Conservation (phyloP, 2,797 vertebrate species). For the Chanos chanos region DNA sequence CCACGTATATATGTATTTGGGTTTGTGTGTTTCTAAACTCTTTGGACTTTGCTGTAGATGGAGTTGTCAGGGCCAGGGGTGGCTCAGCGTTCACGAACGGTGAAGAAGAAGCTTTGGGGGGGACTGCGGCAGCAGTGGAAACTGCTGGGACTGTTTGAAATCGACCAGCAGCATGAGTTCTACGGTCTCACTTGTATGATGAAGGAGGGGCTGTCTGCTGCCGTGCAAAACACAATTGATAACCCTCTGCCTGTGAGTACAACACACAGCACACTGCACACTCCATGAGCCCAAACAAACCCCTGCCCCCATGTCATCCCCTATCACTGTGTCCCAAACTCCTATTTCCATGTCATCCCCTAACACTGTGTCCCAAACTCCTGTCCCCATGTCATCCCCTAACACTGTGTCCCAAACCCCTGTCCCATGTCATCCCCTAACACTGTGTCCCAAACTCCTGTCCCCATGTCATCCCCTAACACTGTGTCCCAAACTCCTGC, state of each 20-base stretch:
- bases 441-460: no score
- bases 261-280: no score
- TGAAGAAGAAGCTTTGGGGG: constrained; percentile 65
- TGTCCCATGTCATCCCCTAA: no score
- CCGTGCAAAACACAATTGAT: constrained; percentile 71
- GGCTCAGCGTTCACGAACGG: background rate
- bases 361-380: no score
- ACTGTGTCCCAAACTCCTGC: no score
- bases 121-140: constrained; percentile 76
- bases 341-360: no score
- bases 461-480: no score
- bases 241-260: constrained; percentile 68
- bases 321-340: no score
- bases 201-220: constrained; percentile 78
- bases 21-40: background rate
- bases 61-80: constrained; percentile 40
- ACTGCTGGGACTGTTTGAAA: constrained; percentile 84
- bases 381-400: no score
- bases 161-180: constrained; percentile 79
- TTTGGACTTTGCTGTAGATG: constrained; percentile 46
- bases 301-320: no score
- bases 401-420: no score
- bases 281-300: no score
- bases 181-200: constrained; percentile 79
- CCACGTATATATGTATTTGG: background rate